phyloP scores from a whole-genome alignment of 2,113 vertebrate genomes.

The Apaloderma vittatum region DNA sequence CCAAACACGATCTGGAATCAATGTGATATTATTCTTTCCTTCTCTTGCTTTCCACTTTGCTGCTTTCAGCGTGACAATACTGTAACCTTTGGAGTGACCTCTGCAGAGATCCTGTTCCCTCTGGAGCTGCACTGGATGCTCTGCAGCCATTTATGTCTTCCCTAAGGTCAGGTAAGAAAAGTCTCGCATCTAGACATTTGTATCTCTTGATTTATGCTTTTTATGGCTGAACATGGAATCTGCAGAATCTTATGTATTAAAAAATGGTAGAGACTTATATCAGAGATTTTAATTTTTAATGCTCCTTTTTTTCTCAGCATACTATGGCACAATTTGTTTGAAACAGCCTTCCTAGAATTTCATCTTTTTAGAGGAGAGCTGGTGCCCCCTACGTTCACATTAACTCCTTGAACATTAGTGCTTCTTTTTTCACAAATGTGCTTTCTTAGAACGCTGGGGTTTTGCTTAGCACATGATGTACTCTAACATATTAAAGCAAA shows the following conservation, averaged over 20 bases:
- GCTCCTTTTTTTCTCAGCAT: not conserved
- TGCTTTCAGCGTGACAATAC: not conserved
- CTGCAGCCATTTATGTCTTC: not conserved
- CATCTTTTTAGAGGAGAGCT: not conserved
- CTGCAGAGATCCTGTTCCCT: constrained; percentile 22
- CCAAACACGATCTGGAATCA: constrained; percentile 12
- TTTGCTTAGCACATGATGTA: not conserved
- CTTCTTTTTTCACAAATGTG: not conserved
- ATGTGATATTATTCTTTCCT: not conserved
- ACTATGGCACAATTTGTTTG: not conserved
- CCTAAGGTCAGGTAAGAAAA: not conserved
- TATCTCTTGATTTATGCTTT: not conserved
- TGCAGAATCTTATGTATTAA: not conserved
- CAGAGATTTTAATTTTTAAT: not conserved
- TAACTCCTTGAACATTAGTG: not conserved
- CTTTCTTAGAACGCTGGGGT: not conserved
- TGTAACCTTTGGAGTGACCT: constrained; percentile 14
- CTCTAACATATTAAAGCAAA: not conserved
- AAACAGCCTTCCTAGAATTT: not conserved
- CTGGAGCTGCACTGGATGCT: not conserved
- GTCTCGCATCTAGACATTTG: not conserved
- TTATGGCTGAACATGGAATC: not conserved
- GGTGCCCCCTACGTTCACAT: not conserved
- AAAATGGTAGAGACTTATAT: not conserved
- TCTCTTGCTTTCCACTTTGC: not conserved